These are phyloP conservation scores for Clytia hemisphaerica DNA, from an alignment of 30 jellyfish, hydroid and myxozoan genomes.

Conservation along the genomic window DNA sequence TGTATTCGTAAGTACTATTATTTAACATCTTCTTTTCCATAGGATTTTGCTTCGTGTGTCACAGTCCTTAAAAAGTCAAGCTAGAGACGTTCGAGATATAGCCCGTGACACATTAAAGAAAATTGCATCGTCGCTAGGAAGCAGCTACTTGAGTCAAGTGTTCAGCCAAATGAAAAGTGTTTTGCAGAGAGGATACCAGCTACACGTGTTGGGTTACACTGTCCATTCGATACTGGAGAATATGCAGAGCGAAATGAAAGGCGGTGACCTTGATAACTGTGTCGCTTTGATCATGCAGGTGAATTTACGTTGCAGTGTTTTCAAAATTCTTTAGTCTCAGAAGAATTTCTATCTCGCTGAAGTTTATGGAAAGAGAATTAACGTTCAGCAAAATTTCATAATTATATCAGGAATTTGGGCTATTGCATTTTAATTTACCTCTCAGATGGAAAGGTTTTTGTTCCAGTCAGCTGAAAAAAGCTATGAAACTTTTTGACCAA, in stretches of 20 bases:
- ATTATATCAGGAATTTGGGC: no score
- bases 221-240: slow-evolving; percentile 74
- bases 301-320: no score
- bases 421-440: no score
- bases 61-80: slow-evolving; percentile 80
- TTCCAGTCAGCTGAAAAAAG: not conserved
- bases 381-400: no score
- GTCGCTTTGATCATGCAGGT: slow-evolving; percentile 56
- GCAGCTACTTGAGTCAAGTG: slow-evolving; percentile 51
- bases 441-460: not conserved
- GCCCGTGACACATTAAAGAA: slow-evolving; percentile 82
- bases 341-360: no score
- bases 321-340: no score
- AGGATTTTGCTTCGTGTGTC: slow-evolving; percentile 79
- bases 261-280: slow-evolving; percentile 79
- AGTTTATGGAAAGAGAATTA: no score
- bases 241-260: slow-evolving; percentile 25
- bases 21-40: not conserved
- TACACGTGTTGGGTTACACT: slow-evolving; percentile 78
- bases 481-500: not conserved
- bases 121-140: slow-evolving; percentile 81
- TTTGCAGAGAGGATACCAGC: slow-evolving; percentile 86
- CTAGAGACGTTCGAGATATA: slow-evolving; percentile 94
- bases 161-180: slow-evolving; percentile 72
- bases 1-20: no score